These are phyloP conservation scores for Clusia tigrina DNA, from an alignment of 2,888 invertebrate genomes.

Conservation along the genomic window DNA sequence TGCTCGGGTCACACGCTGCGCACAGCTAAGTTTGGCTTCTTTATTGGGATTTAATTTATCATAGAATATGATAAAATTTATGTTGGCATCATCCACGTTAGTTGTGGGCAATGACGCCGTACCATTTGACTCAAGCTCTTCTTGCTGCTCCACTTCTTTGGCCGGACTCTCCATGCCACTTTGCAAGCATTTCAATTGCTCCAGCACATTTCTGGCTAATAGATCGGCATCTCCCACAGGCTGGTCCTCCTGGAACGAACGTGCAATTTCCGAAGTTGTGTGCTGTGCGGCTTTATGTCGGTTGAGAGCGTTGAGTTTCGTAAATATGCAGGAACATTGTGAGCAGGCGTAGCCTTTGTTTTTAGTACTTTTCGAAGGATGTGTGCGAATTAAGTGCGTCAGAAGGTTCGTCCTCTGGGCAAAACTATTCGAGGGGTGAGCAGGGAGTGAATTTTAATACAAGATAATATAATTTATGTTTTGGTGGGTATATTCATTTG, in stretches of 20 bases:
- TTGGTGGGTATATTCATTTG: no score
- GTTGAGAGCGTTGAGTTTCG: neutral
- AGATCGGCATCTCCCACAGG: neutral
- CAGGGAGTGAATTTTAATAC: no score
- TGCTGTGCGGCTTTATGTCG: neutral
- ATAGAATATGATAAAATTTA: neutral
- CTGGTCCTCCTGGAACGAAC: neutral
- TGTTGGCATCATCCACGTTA: neutral
- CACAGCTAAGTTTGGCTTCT: neutral
- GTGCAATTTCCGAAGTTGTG: neutral
- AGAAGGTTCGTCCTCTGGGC: neutral
- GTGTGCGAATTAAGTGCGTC: neutral
- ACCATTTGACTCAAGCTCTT: neutral
- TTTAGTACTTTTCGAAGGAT: neutral
- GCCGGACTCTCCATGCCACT: constrained; percentile 4
- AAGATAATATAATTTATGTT: no score
- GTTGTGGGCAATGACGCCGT: no score
- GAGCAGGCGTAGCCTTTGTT: neutral
- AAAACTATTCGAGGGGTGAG: no score
- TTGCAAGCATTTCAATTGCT: neutral
- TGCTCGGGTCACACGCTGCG: neutral
- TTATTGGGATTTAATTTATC: neutral
- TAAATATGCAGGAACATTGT: neutral
- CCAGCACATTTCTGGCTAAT: neutral
- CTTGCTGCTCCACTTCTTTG: no score